Evolutionary conservation across 2,888 invertebrate species (phyloP).

Genomic region (Hemistola chrysoprasaria): DNA sequence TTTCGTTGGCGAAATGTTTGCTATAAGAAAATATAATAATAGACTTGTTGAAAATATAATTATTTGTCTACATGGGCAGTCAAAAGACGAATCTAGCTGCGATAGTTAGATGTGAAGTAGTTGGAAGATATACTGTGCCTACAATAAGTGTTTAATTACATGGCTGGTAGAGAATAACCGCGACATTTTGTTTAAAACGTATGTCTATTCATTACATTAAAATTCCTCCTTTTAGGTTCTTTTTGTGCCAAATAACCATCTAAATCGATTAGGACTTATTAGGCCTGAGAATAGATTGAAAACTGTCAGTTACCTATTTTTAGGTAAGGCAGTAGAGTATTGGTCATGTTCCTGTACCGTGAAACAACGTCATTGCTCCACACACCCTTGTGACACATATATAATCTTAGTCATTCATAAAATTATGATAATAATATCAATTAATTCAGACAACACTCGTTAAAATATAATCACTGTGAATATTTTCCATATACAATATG

Average conservation of each 20-base stretch:
- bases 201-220: background rate
- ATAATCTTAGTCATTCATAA: slow-evolving; percentile 68
- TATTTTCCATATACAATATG: no score
- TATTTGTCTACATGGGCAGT: no score
- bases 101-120: no score
- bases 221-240: slow-evolving; percentile 25
- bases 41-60: slow-evolving; percentile 12
- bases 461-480: slow-evolving; percentile 2
- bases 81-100: no score
- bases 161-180: background rate
- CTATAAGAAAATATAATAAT: slow-evolving; percentile 41
- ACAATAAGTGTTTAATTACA: background rate
- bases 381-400: slow-evolving; percentile 52
- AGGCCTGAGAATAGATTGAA: slow-evolving; percentile 41
- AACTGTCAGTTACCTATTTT: slow-evolving; percentile 33
- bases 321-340: no score
- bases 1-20: slow-evolving; percentile 52
- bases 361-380: slow-evolving; percentile 48
- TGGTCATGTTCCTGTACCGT: slow-evolving; percentile 35
- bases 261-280: slow-evolving; percentile 37
- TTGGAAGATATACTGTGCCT: no score
- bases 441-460: slow-evolving; percentile 34
- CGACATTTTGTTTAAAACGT: slow-evolving; percentile 1
- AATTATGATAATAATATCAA: slow-evolving; percentile 49
- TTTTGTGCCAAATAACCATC: slow-evolving; percentile 45